Evolutionary conservation across 2,113 vertebrate genomes (phyloP).

Genomic region (Atherinomorus stipes): DNA sequence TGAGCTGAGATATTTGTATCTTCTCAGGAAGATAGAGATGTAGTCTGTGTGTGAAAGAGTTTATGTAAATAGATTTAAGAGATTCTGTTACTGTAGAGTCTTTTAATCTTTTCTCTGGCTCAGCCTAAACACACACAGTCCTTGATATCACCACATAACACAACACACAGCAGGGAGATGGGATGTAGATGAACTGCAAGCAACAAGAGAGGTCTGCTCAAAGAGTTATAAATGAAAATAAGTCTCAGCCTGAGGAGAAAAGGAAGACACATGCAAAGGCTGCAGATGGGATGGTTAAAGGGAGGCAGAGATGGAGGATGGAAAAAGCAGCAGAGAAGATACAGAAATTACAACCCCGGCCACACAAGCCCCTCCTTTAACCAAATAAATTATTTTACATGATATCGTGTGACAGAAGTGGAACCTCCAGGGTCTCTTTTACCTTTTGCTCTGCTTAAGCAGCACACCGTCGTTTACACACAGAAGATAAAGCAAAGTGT

Average conservation of each 20-base stretch:
- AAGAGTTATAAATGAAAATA: background rate
- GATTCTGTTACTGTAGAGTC: slow-evolving; percentile 52
- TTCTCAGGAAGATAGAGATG: slow-evolving; percentile 49
- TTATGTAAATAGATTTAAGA: slow-evolving; percentile 57
- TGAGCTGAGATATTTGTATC: slow-evolving; percentile 53
- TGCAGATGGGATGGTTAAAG: too few species aligned
- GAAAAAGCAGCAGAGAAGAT: too few species aligned
- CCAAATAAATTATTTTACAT: too few species aligned
- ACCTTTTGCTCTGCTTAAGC: too few species aligned
- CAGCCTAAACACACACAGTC: slow-evolving; percentile 37
- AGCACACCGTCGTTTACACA: too few species aligned
- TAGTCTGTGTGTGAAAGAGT: slow-evolving; percentile 38
- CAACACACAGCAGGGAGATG: slow-evolving; percentile 12
- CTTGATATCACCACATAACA: slow-evolving; percentile 22
- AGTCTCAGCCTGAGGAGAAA: too few species aligned
- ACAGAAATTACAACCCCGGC: too few species aligned
- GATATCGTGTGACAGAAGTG: too few species aligned
- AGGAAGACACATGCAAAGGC: background rate
- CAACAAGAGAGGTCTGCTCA: background rate
- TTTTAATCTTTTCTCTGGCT: slow-evolving; percentile 47
- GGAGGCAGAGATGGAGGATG: background rate
- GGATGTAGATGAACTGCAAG: background rate
- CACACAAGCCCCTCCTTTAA: too few species aligned
- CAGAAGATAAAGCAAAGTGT: too few species aligned
- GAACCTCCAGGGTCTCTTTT: too few species aligned